A percentile compares a stretch with the other conserved stretches of the same genome.
Conservation (phyloP, 2,888 invertebrate genomes). For the Habroteleia sp. region DNA sequence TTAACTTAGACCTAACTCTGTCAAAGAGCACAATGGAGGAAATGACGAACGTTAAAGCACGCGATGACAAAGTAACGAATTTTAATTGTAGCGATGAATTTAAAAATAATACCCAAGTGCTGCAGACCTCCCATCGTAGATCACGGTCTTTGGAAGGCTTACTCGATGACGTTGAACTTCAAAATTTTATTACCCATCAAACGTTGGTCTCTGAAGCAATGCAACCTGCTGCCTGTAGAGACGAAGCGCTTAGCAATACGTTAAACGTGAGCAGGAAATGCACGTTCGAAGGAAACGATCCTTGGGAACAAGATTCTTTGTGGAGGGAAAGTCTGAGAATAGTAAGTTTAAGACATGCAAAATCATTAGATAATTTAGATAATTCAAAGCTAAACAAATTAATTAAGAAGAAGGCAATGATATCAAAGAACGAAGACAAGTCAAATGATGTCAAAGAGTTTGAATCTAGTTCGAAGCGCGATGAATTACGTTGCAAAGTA, state of each 20-base stretch:
- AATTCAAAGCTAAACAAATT: conserved; percentile 43
- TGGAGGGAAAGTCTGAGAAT: conserved; percentile 91
- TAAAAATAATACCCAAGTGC: conserved; percentile 57
- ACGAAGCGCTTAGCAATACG: background rate
- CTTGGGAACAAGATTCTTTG: conserved; percentile 91
- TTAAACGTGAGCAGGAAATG: conserved; percentile 22
- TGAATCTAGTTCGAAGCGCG: background rate
- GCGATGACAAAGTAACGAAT: too few relatives aligned
- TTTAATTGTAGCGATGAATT: conserved; percentile 39
- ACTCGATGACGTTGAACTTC: conserved; percentile 82
- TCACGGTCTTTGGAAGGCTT: conserved; percentile 84
- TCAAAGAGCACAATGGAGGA: background rate
- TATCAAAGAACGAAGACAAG: background rate
- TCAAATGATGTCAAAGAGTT: background rate
- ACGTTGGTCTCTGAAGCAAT: background rate
- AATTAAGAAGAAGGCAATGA: background rate
- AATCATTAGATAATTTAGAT: conserved; percentile 92
- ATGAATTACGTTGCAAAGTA: conserved; percentile 6
- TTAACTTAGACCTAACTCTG: background rate
- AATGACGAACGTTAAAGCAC: too few relatives aligned
- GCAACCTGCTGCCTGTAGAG: background rate
- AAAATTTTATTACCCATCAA: conserved; percentile 70
- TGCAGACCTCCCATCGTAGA: conserved; percentile 79
- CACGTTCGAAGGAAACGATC: conserved; percentile 82
- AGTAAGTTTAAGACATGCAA: conserved; percentile 90